Evolutionary conservation across 2,113 vertebrate species (phyloP).

Genomic region (Hippocampus abdominalis): DNA sequence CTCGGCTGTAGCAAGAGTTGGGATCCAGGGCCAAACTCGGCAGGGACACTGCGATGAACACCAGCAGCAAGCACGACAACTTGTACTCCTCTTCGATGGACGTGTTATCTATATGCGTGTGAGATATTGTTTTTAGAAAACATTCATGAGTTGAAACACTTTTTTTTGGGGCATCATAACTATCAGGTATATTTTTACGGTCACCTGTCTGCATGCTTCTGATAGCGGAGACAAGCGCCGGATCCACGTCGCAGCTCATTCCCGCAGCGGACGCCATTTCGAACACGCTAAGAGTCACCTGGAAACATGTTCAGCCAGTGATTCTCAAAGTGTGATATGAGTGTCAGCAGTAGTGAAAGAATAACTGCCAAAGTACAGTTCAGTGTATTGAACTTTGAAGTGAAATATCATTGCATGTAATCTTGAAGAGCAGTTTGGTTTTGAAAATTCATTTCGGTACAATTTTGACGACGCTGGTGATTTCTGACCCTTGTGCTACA

Average conservation of each 20-base stretch:
- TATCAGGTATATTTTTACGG: not conserved
- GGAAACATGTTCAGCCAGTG: conserved; percentile 1
- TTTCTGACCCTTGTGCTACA: too few species aligned
- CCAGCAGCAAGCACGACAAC: conserved; percentile 81
- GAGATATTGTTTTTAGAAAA: not conserved
- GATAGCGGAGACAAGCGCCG: conserved; percentile 79
- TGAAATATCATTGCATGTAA: too few species aligned
- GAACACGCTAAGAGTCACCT: conserved; percentile 84
- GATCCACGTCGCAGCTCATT: conserved; percentile 82
- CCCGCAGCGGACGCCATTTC: conserved; percentile 87
- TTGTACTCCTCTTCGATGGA: conserved; percentile 88
- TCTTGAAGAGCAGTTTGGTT: too few species aligned
- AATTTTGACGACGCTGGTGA: too few species aligned
- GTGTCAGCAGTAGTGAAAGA: not conserved
- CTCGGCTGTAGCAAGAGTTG: conserved; percentile 77
- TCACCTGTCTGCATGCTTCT: conserved; percentile 79
- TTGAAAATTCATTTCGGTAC: too few species aligned
- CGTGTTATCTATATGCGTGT: conserved; percentile 67
- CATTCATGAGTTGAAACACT: not conserved
- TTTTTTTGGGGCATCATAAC: not conserved
- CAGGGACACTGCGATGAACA: conserved; percentile 85
- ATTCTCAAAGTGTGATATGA: not conserved
- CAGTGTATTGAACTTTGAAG: not conserved
- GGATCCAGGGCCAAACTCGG: conserved; percentile 79
- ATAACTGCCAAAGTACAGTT: not conserved